Evolutionary conservation across 2,888 invertebrate species (phyloP).

Genomic region (Drosophila emarginata): DNA sequence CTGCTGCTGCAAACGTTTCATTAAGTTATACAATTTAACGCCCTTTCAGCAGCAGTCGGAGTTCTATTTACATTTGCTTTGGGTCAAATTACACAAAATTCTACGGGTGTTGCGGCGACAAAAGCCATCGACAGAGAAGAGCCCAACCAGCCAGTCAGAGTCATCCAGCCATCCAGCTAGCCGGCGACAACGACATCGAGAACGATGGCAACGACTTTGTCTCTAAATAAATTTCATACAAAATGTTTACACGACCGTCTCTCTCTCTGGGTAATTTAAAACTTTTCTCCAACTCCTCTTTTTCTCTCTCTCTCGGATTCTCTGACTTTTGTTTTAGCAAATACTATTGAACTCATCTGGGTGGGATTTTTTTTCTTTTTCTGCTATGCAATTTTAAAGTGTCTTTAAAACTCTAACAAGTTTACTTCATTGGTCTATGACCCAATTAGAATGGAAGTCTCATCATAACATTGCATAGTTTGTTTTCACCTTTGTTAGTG

Average conservation of each 20-base stretch:
- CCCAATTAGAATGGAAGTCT: constrained; percentile 62
- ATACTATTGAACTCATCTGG: constrained; percentile 66
- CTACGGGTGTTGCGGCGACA: constrained; percentile 76
- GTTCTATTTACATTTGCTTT: constrained; percentile 82
- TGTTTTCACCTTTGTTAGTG: constrained; percentile 20
- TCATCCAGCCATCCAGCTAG: constrained; percentile 40
- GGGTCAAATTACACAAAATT: constrained; percentile 81
- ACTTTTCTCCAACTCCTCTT: constrained; percentile 37
- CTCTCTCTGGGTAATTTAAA: constrained; percentile 59
- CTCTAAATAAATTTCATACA: constrained; percentile 68
- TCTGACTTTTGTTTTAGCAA: constrained; percentile 62
- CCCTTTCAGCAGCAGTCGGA: constrained; percentile 66
- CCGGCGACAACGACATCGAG: constrained; percentile 43
- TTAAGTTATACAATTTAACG: constrained; percentile 80
- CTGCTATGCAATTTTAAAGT: background rate
- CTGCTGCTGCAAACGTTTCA: constrained; percentile 67
- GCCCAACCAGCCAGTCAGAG: constrained; percentile 10
- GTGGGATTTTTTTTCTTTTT: background rate
- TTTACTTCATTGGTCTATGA: constrained; percentile 46
- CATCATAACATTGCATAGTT: constrained; percentile 42
- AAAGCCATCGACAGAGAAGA: constrained; percentile 63
- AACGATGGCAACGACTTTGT: constrained; percentile 38
- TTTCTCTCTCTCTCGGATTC: no score
- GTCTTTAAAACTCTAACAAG: constrained; percentile 35
- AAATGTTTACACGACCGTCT: constrained; percentile 64